Conservation (phyloP, 2,888 invertebrate species). For the Pilophorus perplexus region DNA sequence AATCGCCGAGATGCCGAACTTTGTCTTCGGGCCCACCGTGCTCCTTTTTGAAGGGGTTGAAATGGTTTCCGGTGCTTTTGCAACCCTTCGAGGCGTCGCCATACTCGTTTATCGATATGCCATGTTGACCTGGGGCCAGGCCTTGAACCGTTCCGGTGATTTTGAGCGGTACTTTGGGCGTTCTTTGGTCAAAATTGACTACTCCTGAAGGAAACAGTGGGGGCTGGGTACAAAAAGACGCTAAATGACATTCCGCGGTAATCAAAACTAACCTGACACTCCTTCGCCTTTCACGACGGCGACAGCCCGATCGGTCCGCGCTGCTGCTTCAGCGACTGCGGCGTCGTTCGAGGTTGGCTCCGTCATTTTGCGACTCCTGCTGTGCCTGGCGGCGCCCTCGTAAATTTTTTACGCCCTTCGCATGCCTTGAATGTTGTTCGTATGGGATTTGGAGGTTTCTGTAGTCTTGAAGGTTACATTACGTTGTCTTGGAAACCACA, state of each 20-base stretch:
- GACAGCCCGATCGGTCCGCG: constrained; percentile 64
- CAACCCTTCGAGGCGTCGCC: constrained; percentile 85
- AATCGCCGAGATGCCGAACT: constrained; percentile 28
- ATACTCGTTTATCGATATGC: constrained; percentile 94
- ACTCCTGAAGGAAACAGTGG: constrained; percentile 8
- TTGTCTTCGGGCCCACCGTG: constrained; percentile 26
- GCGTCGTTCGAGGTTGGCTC: not conserved
- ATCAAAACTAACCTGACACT: constrained; percentile 78
- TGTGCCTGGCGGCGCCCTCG: not conserved
- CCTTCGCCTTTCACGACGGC: constrained; percentile 80
- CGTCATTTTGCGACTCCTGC: not conserved
- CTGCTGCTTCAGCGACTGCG: constrained; percentile 4
- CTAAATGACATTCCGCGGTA: no score
- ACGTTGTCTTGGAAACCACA: no score
- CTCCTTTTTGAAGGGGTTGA: constrained; percentile 27
- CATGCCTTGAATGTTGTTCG: not conserved
- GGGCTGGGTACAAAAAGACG: no score
- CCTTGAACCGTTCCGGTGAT: constrained; percentile 82
- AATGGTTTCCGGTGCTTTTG: constrained; percentile 21
- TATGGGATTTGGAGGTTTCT: not conserved
- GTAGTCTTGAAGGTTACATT: no score
- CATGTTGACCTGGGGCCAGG: constrained; percentile 72
- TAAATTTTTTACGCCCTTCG: not conserved
- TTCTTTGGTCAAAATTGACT: constrained; percentile 52
- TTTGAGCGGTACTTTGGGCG: constrained; percentile 63